These are phyloP conservation scores for Pteromalus puparum DNA, from an alignment of 1,140 invertebrate species.

Conservation along the genomic window DNA sequence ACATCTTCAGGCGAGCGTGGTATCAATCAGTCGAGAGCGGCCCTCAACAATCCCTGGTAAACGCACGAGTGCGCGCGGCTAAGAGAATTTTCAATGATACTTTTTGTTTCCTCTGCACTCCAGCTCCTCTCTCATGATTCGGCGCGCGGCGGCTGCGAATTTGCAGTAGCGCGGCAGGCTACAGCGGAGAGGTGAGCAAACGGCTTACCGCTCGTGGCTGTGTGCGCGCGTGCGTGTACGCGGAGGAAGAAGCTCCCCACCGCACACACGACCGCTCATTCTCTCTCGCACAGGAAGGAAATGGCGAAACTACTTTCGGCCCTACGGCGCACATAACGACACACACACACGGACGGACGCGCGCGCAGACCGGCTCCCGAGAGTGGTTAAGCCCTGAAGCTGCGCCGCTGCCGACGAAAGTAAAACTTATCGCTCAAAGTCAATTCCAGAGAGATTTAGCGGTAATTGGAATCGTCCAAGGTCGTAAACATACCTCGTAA, in stretches of 20 bases:
- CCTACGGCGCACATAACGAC: conserved; percentile 34
- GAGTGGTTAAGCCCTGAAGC: conserved; percentile 43
- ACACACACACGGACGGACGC: not conserved
- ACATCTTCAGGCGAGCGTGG: not conserved
- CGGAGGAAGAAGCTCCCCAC: not conserved
- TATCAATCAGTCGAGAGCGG: not conserved
- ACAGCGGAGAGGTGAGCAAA: not conserved
- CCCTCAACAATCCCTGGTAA: not conserved
- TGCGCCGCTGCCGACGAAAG: conserved; percentile 42
- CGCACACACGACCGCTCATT: conserved; percentile 11
- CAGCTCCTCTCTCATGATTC: not conserved
- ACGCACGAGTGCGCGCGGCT: not conserved
- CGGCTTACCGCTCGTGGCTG: not conserved
- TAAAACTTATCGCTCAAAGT: conserved; percentile 57
- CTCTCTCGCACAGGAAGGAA: conserved; percentile 36
- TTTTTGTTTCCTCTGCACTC: not conserved
- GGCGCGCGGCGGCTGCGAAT: not conserved
- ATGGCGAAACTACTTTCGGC: conserved; percentile 39
- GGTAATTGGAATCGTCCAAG: conserved; percentile 55
- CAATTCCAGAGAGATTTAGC: conserved; percentile 56
- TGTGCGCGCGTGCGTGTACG: not conserved
- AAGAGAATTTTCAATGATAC: conserved; percentile 31
- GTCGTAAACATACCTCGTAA: conserved; percentile 54
- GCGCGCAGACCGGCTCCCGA: not conserved
- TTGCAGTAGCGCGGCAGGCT: not conserved